Evolutionary conservation across 2,113 vertebrate genomes (phyloP).

Genomic region (Amia ocellicauda): DNA sequence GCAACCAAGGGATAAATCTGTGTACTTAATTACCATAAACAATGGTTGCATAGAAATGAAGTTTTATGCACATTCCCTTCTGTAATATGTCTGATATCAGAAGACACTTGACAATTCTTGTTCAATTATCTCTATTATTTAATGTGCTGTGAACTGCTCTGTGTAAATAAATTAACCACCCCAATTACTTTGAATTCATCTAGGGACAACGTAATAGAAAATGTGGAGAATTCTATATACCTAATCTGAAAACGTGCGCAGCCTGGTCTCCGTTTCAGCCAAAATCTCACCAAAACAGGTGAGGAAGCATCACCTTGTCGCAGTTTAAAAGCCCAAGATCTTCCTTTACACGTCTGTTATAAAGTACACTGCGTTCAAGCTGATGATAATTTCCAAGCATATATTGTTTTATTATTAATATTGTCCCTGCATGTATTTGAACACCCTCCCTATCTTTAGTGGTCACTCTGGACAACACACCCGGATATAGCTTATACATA

Average conservation of each 20-base stretch:
- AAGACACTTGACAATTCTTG: constrained; percentile 99
- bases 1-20: constrained; percentile 99
- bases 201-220: constrained; percentile 91
- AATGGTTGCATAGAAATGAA: constrained; percentile 99
- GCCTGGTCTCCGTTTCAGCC: constrained; percentile 45
- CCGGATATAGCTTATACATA: too few species aligned
- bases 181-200: constrained; percentile 99
- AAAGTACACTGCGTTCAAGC: too few species aligned
- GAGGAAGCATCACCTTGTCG: background rate
- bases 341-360: background rate
- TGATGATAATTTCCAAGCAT: background rate
- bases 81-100: constrained; percentile 99
- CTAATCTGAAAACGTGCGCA: constrained; percentile 81
- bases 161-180: constrained; percentile 99
- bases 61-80: constrained; percentile 99
- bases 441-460: too few species aligned
- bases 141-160: constrained; percentile 99
- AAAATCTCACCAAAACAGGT: constrained; percentile 7
- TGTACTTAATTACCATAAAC: constrained; percentile 99
- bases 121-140: constrained; percentile 99
- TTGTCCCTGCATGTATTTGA: too few species aligned
- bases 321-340: background rate
- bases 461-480: too few species aligned
- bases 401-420: too few species aligned
- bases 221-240: constrained; percentile 84